Evolutionary conservation across 2,113 vertebrate genomes (phyloP).

Genomic region (Empidonax alnorum): DNA sequence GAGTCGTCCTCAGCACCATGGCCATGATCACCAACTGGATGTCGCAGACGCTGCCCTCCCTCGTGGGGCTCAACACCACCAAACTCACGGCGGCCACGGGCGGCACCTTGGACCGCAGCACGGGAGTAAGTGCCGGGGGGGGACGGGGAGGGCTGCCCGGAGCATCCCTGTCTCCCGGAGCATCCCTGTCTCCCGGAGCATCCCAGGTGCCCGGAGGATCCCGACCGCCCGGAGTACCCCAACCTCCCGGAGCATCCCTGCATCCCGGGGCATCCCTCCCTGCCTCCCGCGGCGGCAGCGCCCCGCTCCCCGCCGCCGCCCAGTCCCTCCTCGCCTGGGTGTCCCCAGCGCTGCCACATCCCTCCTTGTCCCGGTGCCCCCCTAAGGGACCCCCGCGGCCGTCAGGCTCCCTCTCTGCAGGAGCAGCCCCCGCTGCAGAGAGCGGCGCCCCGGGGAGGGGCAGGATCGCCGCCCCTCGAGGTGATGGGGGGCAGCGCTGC

Average conservation of each 20-base stretch:
- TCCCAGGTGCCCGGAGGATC: background rate
- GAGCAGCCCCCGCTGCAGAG: background rate
- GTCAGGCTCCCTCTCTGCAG: background rate
- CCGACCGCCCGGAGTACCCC: background rate
- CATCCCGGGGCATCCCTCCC: background rate
- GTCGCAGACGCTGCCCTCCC: constrained; percentile 96
- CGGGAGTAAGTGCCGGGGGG: constrained; percentile 86
- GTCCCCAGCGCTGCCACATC: background rate
- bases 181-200: background rate
- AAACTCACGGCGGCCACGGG: constrained; percentile 88
- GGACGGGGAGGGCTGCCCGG: background rate
- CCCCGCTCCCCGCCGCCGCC: background rate
- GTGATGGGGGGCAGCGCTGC: background rate
- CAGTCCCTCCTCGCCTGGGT: background rate
- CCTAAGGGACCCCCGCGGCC: background rate
- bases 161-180: background rate
- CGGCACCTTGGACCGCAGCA: constrained; percentile 90
- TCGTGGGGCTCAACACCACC: constrained; percentile 96
- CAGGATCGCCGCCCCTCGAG: background rate
- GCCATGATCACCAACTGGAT: constrained; percentile 99
- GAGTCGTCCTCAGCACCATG: constrained; percentile 98
- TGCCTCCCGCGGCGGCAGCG: background rate
- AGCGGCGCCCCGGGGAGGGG: background rate
- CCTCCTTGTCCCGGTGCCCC: background rate
- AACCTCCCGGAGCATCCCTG: background rate